Base-by-base conservation (phyloP, 2,888 invertebrate genomes). In the Cephonodes hylas region DNA sequence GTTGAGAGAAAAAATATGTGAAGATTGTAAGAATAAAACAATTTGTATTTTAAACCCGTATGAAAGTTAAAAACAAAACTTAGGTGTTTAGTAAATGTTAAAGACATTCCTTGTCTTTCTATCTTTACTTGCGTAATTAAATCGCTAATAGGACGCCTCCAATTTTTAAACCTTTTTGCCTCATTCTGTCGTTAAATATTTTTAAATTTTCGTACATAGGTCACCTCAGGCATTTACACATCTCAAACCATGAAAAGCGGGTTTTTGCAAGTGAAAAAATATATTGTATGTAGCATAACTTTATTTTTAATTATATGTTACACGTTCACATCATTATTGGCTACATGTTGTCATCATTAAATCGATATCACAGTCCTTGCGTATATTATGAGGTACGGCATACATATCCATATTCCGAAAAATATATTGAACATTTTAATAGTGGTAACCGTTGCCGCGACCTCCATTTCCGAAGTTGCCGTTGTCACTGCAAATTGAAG, bases 351-450 rank as follows among this genome's bases (percentile, higher is more conserved):
- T 60, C 15, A 38, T 46, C 38, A 60, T 42, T 60, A 48, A 53
- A 42, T 77, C 71, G 71, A 80, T 89, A 89, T 89, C 90, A 90
- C 90, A 89, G 89, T 84, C 83, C 84, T 75, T 70, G 76, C 68
- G 76, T 74, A 63, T 48, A 66, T 60, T 60, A 59, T 85, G 86
- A 88, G 88, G 85, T 80, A 82, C 76, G 71, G 65, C 23, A 53
- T 67, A 67, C 58, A 67, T 66, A 68, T 69, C 64, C 61, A 66
- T 44, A 57, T 31, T 42, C 61, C 34, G 58, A 64, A 42, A 34
- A 66, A 60, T 27, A 53, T 10, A 22, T 45, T 27, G 46, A 27
- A 46, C n/a, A 46, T 58, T 64, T 69, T 64, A 78, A 63, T 76
- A 79, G 44, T 77, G 74, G 66, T 80, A 81, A 53, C 63, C 63